A percentile compares a stretch with the other conserved stretches of the same genome.
Evolutionary conservation across 1,140 invertebrate species (phyloP).

Genomic region (Steinernema khuongi): DNA sequence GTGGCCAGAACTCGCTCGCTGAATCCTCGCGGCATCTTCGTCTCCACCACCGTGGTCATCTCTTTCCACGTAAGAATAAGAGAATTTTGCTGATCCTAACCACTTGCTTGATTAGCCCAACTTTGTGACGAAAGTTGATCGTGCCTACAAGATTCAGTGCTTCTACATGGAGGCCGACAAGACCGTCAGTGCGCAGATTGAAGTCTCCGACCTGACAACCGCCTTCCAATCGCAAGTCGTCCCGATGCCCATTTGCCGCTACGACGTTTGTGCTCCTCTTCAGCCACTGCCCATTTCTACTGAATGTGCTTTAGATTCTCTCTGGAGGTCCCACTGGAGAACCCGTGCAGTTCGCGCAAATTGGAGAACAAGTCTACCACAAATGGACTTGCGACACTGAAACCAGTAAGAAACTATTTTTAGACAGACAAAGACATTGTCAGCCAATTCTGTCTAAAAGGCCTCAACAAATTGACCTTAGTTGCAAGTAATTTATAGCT

Average conservation of each 20-base stretch:
- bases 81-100: background rate
- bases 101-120: constrained; percentile 16
- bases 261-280: constrained; percentile 19
- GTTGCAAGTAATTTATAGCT: too few species aligned
- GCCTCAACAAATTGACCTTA: too few species aligned
- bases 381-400: constrained; percentile 45
- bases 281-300: background rate
- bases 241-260: constrained; percentile 42
- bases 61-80: constrained; percentile 33
- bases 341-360: constrained; percentile 36
- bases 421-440: too few species aligned
- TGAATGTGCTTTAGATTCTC: constrained; percentile 26
- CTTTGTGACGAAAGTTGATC: constrained; percentile 44
- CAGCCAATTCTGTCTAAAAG: too few species aligned
- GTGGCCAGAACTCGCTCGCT: constrained; percentile 35
- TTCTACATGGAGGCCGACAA: constrained; percentile 48
- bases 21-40: constrained; percentile 41
- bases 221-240: constrained; percentile 43
- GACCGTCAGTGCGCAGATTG: constrained; percentile 39
- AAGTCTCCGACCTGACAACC: constrained; percentile 44
- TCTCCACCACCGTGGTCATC: constrained; percentile 35
- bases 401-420: constrained; percentile 24
- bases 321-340: constrained; percentile 42
- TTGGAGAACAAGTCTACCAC: constrained; percentile 44
- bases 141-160: constrained; percentile 44